Evolutionary conservation across 2,113 vertebrate species (phyloP).

Genomic region (Phalacrocorax carbo): DNA sequence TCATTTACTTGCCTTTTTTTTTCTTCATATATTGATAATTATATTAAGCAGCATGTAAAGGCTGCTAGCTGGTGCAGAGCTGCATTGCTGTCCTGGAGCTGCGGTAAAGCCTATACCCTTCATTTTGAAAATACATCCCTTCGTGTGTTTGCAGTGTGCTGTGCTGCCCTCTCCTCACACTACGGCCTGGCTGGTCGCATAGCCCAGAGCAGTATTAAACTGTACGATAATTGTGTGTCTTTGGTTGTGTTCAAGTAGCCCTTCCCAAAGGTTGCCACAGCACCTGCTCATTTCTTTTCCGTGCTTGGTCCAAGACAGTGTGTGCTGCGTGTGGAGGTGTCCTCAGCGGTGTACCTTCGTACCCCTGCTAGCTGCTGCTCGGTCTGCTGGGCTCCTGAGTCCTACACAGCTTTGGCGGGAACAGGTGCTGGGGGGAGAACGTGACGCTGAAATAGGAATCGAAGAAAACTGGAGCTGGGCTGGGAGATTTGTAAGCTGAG

Average conservation of each 20-base stretch:
- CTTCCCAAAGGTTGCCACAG: not conserved
- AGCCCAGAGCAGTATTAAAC: not conserved
- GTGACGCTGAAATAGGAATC: not conserved
- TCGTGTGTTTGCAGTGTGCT: rapidly evolving
- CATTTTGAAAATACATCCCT: not conserved
- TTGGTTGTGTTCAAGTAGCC: not conserved
- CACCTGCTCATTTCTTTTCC: not conserved
- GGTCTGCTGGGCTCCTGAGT: not conserved
- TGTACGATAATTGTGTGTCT: not conserved
- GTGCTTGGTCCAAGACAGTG: not conserved
- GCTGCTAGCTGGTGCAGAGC: not conserved
- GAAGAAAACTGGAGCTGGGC: not conserved
- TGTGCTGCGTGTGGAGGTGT: not conserved
- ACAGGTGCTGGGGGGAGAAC: not conserved
- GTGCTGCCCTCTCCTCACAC: not conserved
- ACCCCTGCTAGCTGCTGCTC: not conserved
- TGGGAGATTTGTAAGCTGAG: not conserved
- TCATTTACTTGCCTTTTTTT: conserved; percentile 33
- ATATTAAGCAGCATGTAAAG: conserved; percentile 23
- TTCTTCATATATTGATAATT: conserved; percentile 47
- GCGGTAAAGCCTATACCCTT: not conserved
- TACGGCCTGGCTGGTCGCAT: rapidly evolving
- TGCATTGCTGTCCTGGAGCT: not conserved
- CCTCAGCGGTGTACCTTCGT: not conserved
- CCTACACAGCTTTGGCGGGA: not conserved